phyloP scores from a whole-genome alignment of 2,888 invertebrate species.

The Coleophora flavipennella region DNA sequence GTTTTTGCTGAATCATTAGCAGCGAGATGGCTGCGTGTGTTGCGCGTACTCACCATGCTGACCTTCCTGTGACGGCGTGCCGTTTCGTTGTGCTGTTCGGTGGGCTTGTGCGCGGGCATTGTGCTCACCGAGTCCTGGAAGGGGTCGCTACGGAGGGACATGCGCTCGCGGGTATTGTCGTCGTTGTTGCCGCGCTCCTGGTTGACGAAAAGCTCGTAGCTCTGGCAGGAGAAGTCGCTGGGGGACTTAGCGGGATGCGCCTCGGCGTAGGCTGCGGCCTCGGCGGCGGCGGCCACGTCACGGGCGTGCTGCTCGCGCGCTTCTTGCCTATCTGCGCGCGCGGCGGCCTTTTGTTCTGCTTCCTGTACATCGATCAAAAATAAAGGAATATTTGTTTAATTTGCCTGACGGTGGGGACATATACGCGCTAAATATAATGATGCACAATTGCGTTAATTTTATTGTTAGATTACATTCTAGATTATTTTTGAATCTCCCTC shows the following conservation, averaged over 20 bases:
- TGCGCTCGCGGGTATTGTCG: constrained; percentile 92
- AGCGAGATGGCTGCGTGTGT: constrained; percentile 36
- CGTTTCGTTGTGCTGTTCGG: constrained; percentile 68
- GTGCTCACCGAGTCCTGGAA: constrained; percentile 91
- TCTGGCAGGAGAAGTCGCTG: constrained; percentile 92
- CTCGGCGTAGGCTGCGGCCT: constrained; percentile 74
- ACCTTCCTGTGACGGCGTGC: constrained; percentile 84
- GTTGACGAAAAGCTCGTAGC: constrained; percentile 92
- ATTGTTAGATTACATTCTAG: no score
- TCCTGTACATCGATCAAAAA: constrained; percentile 75
- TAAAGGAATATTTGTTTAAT: no score
- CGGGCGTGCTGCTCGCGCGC: constrained; percentile 74
- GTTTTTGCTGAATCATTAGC: constrained; percentile 41
- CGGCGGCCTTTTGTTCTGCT: constrained; percentile 87
- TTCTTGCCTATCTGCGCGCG: constrained; percentile 76
- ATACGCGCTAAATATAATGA: no score
- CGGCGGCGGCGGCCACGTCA: constrained; percentile 75
- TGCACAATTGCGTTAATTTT: no score
- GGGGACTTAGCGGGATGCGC: constrained; percentile 88
- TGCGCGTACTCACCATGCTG: constrained; percentile 86
- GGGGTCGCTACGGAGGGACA: constrained; percentile 91
- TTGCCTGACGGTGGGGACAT: no score
- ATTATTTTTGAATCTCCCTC: no score
- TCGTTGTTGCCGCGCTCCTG: constrained; percentile 91
- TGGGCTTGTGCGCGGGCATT: constrained; percentile 75